phyloP scores from a whole-genome alignment of 2,888 invertebrate genomes.

The Empis livida region DNA sequence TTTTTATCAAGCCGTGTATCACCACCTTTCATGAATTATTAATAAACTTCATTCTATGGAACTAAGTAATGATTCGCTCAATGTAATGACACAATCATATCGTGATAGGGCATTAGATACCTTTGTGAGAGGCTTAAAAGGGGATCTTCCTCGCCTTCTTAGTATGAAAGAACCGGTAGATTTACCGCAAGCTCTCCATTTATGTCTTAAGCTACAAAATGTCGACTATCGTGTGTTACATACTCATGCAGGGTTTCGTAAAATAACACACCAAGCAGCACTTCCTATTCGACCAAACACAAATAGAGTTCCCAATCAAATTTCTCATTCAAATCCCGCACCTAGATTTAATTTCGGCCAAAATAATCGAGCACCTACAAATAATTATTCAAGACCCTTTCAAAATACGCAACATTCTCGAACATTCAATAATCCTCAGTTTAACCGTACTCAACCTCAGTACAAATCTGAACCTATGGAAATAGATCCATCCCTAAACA shows the following conservation, averaged over 20 bases:
- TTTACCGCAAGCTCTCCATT: constrained; percentile 12
- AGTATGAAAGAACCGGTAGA: constrained; percentile 13
- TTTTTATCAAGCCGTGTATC: constrained; percentile 3
- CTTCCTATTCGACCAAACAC: neutral
- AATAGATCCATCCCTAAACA: neutral
- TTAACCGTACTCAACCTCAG: neutral
- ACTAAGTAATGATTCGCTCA: neutral
- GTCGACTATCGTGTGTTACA: neutral
- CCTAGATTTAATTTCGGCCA: neutral
- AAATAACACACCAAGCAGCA: neutral
- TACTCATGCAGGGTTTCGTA: neutral
- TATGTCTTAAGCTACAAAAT: constrained; percentile 10
- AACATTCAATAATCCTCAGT: neutral
- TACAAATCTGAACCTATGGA: neutral
- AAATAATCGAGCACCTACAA: neutral
- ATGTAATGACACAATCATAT: constrained; percentile 2
- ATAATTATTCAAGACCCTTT: neutral
- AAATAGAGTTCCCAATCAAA: neutral
- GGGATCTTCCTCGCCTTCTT: constrained; percentile 11
- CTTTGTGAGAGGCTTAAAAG: constrained; percentile 7
- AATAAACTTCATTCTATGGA: constrained; percentile 7
- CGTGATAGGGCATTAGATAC: constrained; percentile 7
- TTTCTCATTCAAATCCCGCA: neutral
- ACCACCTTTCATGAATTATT: constrained; percentile 5
- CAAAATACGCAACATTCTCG: neutral